phyloP scores from a whole-genome alignment of 2,888 invertebrate species.

The Lymantria monacha region DNA sequence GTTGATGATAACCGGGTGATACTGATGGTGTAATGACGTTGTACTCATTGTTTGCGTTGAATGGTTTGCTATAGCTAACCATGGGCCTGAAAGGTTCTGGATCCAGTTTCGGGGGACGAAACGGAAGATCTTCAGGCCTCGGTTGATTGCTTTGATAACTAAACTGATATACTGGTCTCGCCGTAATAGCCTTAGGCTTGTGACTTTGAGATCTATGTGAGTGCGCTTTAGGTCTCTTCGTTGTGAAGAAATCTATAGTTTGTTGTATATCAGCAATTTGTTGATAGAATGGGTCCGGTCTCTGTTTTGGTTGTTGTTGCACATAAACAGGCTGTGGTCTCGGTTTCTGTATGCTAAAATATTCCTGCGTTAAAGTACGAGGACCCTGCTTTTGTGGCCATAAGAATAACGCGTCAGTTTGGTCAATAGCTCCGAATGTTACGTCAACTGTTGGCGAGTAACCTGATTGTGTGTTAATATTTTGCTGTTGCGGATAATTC shows the following conservation, averaged over 20 bases:
- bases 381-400: slow-evolving; percentile 80
- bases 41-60: slow-evolving; percentile 69
- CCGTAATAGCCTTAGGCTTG: slow-evolving; percentile 76
- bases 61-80: slow-evolving; percentile 82
- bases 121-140: slow-evolving; percentile 69
- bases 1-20: slow-evolving; percentile 66
- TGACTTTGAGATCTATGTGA: slow-evolving; percentile 60
- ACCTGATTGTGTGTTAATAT: slow-evolving; percentile 55
- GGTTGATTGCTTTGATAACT: slow-evolving; percentile 84
- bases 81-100: slow-evolving; percentile 85
- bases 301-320: slow-evolving; percentile 58
- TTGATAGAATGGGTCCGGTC: slow-evolving; percentile 83
- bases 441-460: slow-evolving; percentile 68
- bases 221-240: slow-evolving; percentile 78
- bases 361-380: slow-evolving; percentile 76
- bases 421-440: slow-evolving; percentile 71
- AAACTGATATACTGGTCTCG: slow-evolving; percentile 87
- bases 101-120: slow-evolving; percentile 79
- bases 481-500: slow-evolving; percentile 53
- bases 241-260: slow-evolving; percentile 84
- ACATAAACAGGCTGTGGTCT: slow-evolving; percentile 63
- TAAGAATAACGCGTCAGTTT: slow-evolving; percentile 69
- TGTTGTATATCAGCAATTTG: slow-evolving; percentile 86
- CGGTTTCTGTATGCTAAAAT: slow-evolving; percentile 77
- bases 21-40: slow-evolving; percentile 67